A percentile compares a stretch with the other conserved stretches of the same genome.
These are phyloP conservation scores for Mobula birostris DNA, from an alignment of 2,113 vertebrate genomes.

Conservation along the genomic window DNA sequence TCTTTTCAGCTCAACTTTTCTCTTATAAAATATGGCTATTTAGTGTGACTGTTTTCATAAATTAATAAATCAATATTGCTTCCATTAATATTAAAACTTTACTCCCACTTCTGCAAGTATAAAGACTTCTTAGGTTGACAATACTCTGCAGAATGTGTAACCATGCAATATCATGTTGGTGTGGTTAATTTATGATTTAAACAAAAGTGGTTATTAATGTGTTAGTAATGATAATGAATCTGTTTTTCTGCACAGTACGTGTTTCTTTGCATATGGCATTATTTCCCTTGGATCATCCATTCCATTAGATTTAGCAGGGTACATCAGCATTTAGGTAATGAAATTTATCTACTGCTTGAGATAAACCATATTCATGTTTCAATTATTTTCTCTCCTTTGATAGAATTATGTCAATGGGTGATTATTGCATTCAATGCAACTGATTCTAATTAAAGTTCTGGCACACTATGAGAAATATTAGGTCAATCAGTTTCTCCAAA, in stretches of 20 bases:
- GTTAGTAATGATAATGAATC: not conserved
- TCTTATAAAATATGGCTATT: not conserved
- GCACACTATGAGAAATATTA: not conserved
- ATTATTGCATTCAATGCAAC: conserved; percentile 50
- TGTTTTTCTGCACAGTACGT: conserved; percentile 40
- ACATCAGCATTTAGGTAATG: conserved; percentile 54
- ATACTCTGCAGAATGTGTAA: not conserved
- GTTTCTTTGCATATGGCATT: conserved; percentile 45
- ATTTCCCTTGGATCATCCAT: conserved; percentile 54
- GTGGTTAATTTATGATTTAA: not conserved
- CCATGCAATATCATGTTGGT: not conserved
- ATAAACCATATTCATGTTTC: conserved; percentile 56
- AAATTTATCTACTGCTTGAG: conserved; percentile 54
- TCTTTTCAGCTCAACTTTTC: not conserved
- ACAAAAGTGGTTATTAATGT: conserved; percentile 5
- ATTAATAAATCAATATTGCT: not conserved
- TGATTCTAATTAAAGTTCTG: conserved; percentile 51
- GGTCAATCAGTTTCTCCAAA: not conserved
- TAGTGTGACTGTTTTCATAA: not conserved
- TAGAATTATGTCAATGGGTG: conserved; percentile 49
- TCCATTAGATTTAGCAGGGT: conserved; percentile 54
- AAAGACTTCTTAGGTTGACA: not conserved
- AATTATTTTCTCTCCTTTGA: conserved; percentile 49
- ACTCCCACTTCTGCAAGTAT: not conserved
- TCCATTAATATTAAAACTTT: not conserved